A percentile compares a stretch with the other conserved stretches of the same genome.
These are phyloP conservation scores for Rhopalosiphum maidis DNA, from an alignment of 1,140 invertebrate species.

Conservation along the genomic window DNA sequence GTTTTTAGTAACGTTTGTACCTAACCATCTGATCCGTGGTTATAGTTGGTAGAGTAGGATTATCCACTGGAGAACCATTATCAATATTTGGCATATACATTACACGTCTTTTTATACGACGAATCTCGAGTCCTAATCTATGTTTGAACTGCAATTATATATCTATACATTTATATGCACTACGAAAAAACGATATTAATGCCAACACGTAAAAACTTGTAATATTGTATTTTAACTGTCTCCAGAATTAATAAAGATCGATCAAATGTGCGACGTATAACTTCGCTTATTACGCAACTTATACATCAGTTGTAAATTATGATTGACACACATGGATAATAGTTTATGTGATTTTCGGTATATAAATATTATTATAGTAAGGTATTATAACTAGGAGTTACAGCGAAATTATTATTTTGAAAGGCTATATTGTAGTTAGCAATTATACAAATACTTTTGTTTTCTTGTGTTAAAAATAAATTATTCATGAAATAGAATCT, in stretches of 20 bases:
- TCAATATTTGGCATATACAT: background rate
- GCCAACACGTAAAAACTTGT: background rate
- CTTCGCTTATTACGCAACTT: background rate
- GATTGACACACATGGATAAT: background rate
- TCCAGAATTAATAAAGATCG: background rate
- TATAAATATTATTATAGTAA: background rate
- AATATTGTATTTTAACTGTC: background rate
- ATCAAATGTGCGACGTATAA: background rate
- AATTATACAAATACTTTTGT: constrained; percentile 28
- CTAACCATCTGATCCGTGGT: background rate
- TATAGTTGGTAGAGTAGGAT: background rate
- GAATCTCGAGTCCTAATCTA: background rate
- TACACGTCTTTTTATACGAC: background rate
- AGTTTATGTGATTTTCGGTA: background rate
- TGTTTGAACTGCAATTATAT: background rate
- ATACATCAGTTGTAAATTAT: background rate
- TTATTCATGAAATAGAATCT: constrained; percentile 1
- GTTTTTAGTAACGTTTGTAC: background rate
- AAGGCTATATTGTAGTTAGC: background rate
- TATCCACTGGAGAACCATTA: background rate
- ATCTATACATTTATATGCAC: background rate
- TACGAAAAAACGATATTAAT: background rate
- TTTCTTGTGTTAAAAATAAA: constrained; percentile 46
- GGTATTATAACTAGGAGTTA: background rate
- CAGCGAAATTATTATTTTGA: background rate